Percentiles rank a stretch among this genome's conserved stretches.
These are phyloP conservation scores for Channa maculata DNA, from an alignment of 2,113 vertebrate species.

Conservation along the genomic window DNA sequence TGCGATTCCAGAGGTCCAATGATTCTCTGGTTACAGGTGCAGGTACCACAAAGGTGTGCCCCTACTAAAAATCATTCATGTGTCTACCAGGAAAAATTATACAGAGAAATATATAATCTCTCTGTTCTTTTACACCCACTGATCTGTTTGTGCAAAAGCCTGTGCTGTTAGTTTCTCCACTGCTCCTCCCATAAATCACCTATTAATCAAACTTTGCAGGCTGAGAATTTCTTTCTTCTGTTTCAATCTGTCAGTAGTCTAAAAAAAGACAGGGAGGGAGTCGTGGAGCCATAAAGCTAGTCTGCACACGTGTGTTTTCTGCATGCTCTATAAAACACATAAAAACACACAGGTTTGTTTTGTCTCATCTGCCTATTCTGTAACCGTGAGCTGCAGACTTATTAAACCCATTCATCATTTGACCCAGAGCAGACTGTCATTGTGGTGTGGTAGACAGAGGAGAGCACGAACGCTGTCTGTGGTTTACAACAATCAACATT, in stretches of 20 bases:
- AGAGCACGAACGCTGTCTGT: conserved; percentile 22
- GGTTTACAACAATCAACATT: conserved; percentile 33
- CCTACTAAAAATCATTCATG: background rate
- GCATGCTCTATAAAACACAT: conserved; percentile 58
- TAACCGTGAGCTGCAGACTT: conserved; percentile 73
- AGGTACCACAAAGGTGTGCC: conserved; percentile 60
- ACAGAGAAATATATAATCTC: background rate
- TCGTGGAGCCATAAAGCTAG: conserved; percentile 50
- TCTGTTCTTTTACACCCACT: background rate
- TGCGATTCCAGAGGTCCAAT: conserved; percentile 69
- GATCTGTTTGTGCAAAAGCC: background rate
- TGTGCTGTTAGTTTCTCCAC: background rate
- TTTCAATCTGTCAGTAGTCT: background rate
- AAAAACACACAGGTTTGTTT: conserved; percentile 67
- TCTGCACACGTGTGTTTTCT: conserved; percentile 69
- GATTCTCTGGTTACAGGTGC: conserved; percentile 85
- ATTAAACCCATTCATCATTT: conserved; percentile 79
- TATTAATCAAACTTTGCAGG: background rate
- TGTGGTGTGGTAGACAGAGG: conserved; percentile 34
- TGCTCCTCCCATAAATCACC: background rate
- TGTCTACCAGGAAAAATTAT: conserved; percentile 5
- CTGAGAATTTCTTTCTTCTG: background rate
- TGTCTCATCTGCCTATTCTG: conserved; percentile 67
- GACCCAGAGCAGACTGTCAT: conserved; percentile 29
- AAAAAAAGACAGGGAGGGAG: background rate